Conservation (phyloP, 2,113 vertebrate genomes). For the Ceyx cyanopectus region DNA sequence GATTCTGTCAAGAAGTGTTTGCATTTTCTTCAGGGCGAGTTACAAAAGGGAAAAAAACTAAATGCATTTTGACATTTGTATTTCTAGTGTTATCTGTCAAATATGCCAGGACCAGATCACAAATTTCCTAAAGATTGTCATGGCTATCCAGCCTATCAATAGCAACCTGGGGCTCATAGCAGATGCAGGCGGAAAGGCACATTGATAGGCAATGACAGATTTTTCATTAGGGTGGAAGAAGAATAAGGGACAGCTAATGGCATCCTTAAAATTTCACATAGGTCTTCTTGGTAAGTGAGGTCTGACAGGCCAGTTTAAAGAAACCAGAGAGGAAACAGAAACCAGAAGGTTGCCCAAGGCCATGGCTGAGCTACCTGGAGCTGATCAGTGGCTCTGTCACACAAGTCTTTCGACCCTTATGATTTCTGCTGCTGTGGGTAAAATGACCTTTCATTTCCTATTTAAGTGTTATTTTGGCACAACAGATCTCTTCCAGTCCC, state of each 20-base stretch:
- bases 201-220: background rate
- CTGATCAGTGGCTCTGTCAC: background rate
- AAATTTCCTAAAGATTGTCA: conserved; percentile 32
- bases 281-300: background rate
- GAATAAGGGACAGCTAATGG: background rate
- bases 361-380: background rate
- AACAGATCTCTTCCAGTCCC: background rate
- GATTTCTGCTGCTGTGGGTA: background rate
- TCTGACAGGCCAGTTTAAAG: background rate
- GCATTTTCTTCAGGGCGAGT: conserved; percentile 67
- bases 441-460: conserved; percentile 16
- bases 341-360: background rate
- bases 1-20: conserved; percentile 84
- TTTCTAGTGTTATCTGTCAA: conserved; percentile 74
- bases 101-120: conserved; percentile 50
- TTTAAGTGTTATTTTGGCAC: background rate
- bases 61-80: conserved; percentile 78
- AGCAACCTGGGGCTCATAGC: conserved; percentile 23
- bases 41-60: conserved; percentile 60
- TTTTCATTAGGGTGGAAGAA: background rate
- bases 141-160: conserved; percentile 39
- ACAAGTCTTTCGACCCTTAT: accelerated
- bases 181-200: background rate
- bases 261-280: background rate
- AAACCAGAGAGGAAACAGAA: conserved; percentile 6